Conservation (phyloP, 1,140 invertebrate species). For the Mactra quadrangularis region DNA sequence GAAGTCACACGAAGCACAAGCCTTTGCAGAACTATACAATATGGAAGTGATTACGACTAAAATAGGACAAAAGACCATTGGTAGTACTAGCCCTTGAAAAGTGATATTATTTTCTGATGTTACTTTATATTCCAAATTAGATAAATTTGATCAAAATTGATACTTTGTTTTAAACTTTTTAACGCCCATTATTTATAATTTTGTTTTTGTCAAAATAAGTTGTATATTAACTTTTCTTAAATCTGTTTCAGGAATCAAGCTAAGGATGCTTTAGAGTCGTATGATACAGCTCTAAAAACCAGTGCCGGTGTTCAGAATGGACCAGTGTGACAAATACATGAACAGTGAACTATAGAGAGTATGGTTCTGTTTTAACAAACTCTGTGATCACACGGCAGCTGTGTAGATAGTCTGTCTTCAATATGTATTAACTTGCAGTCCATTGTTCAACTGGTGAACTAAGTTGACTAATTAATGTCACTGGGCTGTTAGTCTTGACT, state of each 20-base stretch:
- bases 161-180: too few relatives aligned
- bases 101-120: too few relatives aligned
- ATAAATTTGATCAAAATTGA: too few relatives aligned
- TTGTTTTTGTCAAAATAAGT: too few relatives aligned
- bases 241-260: conserved; percentile 61
- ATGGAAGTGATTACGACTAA: too few relatives aligned
- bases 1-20: too few relatives aligned
- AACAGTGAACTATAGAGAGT: background rate
- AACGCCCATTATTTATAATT: too few relatives aligned
- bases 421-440: conserved; percentile 2
- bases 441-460: conserved; percentile 22
- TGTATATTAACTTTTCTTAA: background rate
- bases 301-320: conserved; percentile 59
- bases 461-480: background rate
- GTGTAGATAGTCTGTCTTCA: conserved; percentile 51
- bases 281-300: conserved; percentile 50
- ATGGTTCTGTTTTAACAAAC: conserved; percentile 24
- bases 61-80: too few relatives aligned
- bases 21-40: too few relatives aligned
- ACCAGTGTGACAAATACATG: conserved; percentile 51
- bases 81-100: too few relatives aligned
- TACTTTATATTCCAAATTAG: too few relatives aligned
- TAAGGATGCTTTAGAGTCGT: conserved; percentile 63
- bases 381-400: conserved; percentile 58
- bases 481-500: too few relatives aligned